phyloP scores from a whole-genome alignment of 2,113 vertebrate species.

The Camelus dromedarius region DNA sequence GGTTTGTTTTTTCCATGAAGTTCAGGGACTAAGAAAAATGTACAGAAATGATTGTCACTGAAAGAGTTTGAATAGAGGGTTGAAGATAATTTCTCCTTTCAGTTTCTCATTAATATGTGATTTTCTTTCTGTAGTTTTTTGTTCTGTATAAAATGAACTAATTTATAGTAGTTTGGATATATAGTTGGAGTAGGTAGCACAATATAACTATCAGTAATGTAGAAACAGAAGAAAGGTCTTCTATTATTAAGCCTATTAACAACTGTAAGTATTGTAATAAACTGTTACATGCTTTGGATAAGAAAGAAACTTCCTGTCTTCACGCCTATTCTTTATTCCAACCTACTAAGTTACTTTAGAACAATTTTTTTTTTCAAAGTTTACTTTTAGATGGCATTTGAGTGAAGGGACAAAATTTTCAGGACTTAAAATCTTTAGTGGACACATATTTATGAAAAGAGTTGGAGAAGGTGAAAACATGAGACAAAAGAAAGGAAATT shows the following conservation, averaged over 20 bases:
- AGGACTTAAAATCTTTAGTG: background rate
- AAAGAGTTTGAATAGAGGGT: background rate
- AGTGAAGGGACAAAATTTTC: background rate
- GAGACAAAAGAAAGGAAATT: background rate
- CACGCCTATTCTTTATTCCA: background rate
- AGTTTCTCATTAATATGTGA: background rate
- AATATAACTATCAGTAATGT: background rate
- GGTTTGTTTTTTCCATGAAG: conserved; percentile 81
- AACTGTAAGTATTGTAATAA: background rate
- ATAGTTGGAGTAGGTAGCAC: background rate
- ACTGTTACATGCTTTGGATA: background rate
- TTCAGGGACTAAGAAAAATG: conserved; percentile 84
- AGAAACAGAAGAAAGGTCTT: background rate
- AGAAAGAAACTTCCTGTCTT: background rate
- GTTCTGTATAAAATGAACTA: background rate
- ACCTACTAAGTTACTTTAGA: background rate
- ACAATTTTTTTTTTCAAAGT: background rate
- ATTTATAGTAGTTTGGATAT: background rate
- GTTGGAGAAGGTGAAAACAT: background rate
- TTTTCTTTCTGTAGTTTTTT: background rate
- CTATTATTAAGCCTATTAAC: background rate
- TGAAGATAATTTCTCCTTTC: background rate
- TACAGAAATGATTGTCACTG: conserved; percentile 28
- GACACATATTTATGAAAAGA: background rate
- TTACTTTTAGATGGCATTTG: background rate